Evolutionary conservation across 2,113 vertebrate genomes (phyloP), one percentile per base, ranked within the genome.

Genomic region (Antechinus flavipes): DNA sequence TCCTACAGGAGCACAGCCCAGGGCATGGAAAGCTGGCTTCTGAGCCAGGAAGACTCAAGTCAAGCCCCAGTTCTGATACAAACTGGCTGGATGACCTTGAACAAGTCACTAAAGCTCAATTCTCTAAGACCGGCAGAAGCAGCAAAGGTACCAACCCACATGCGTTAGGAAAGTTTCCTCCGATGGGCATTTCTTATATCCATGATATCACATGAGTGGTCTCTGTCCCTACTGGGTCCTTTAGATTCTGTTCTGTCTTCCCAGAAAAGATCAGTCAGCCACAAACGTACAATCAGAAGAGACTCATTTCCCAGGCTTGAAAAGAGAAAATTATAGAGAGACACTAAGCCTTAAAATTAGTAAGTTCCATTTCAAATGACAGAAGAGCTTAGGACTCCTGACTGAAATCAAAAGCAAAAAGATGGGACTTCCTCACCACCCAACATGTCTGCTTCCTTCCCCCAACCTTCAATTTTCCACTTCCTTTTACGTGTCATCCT

Each of bases 271-370:
- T 22, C 14, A 0, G 35, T 42, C 7, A n/a, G 68, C 35, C 35
- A 8, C 68, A 76, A 76, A 76, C 0, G 14, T 22, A 22, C 14
- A n/a, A 76, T 90, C 89, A 95, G n/a, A 92, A 95, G 54, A 8
- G 27, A 53, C 26, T 10, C 19, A 23, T 26, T 0, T 0, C 26
- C 54, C n/a, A 90, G 49, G 93, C 55, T 56, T 0, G n/a, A 50
- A 46, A 92, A 90, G n/a, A 96, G 90, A 93, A 54, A 91, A 54
- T 58, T 93, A 89, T 1, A 42, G 90, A 22, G 47, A 95, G 61
- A 94, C 92, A 97, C 42, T 30, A n/a, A 35, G 27, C 61, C 90
- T 94, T 52, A 96, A 58, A 94, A 10, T 53, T 7, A 90, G 93
- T 91, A 96, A 91, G 90, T 42, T 94, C 23, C 22, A 93, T 93